A percentile compares a stretch with the other conserved stretches of the same genome.
Conservation (phyloP, 2,113 vertebrate genomes). For the Cygnus atratus region DNA sequence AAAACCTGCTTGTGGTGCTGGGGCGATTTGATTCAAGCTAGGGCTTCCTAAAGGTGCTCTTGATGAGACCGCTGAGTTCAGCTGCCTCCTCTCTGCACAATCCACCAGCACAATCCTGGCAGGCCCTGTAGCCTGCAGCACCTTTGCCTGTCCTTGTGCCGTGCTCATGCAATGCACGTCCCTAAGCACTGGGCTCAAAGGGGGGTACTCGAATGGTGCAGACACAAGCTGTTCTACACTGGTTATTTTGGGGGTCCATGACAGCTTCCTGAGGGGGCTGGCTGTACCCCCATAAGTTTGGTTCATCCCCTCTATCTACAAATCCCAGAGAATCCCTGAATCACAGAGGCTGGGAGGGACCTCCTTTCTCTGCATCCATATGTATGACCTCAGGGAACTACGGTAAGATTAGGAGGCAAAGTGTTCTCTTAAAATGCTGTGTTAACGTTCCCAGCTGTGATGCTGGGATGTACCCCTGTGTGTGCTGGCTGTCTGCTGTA, state of each 20-base stretch:
- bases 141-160: neutral
- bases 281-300: too few species aligned
- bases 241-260: neutral
- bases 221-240: neutral
- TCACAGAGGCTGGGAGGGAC: neutral
- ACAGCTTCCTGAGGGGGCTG: neutral
- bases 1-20: neutral
- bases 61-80: neutral
- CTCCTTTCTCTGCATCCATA: neutral
- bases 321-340: neutral
- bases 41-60: neutral
- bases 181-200: neutral
- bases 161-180: rapidly evolving
- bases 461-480: too few species aligned
- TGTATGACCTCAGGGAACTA: neutral
- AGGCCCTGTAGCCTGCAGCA: neutral
- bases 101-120: neutral
- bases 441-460: neutral
- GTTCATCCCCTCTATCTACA: neutral
- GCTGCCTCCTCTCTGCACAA: neutral
- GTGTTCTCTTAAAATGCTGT: rapidly evolving
- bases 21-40: neutral
- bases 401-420: neutral
- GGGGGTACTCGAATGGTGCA: neutral
- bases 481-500: neutral